Base-by-base conservation (phyloP, 2,113 vertebrate genomes). In the Cepphus grylle region DNA sequence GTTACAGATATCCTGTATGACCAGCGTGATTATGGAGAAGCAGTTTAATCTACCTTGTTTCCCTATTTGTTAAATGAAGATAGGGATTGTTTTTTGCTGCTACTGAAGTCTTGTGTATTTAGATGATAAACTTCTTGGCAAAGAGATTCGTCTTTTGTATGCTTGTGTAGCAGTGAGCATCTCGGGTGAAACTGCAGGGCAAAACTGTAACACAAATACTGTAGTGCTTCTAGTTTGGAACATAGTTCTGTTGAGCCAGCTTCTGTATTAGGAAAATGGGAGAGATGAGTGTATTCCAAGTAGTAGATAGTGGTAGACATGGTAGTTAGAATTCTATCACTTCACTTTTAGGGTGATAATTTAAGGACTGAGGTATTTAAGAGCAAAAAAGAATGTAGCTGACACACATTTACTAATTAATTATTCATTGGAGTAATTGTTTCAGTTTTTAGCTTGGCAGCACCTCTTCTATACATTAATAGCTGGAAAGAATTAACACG, bases 401-500 rank as follows among this genome's bases (percentile, higher is more conserved):
- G 76, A 43, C 65, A 63, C 65, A 12, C 11, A 18, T 81, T 79
- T 84, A 26, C 12, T 42, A 38, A 49, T 92, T 88, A 94, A 90
- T 90, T 94, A 90, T 96, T 93, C 71, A 90, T 50, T 45, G 62
- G 43, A 73, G 45, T 79, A 9, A 80, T 81, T 77, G 88, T 90
- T 55, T 38, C 72, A n/a, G 7, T 71, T 93, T 87, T 81, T 56
- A 85, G 62, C 70, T 92, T 93, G 95, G 91, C 90, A 94, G 84
- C 52, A 47, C 43, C 56, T 91, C 73, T 84, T 63, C 59, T 81
- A 8, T 83, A 34, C 11, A 4, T 79, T 85, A 88, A 62, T 91
- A 82, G 93, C 61, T 94, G 84, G 56, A 55, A 72, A 49, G 89
- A 72, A 45, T 43, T 50, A 34, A 42, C 63, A 78, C 16, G 7